Conservation (phyloP, 2,888 invertebrate genomes). For the Adelphocoris suturalis region DNA sequence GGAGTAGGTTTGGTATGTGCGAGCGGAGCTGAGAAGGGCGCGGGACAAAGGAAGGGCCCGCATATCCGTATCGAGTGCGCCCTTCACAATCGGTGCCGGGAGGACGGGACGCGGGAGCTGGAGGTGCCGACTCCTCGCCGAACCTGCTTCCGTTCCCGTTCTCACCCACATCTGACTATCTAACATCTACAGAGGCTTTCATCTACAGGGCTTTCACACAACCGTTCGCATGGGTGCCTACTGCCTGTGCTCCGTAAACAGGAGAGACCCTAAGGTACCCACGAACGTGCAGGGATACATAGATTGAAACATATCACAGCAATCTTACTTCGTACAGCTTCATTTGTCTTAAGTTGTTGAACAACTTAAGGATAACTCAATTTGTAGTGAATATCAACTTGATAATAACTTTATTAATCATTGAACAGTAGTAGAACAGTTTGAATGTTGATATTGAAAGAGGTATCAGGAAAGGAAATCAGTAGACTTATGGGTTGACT, state of each 20-base stretch:
- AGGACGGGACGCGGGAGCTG: neutral
- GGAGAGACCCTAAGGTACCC: neutral
- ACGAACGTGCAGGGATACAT: too few species aligned
- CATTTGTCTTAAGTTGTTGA: too few species aligned
- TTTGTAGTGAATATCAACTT: too few species aligned
- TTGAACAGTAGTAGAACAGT: too few species aligned
- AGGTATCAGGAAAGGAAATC: too few species aligned
- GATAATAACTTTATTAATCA: too few species aligned
- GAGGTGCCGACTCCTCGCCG: constrained; percentile 16
- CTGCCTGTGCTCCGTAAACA: neutral
- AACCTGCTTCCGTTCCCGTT: constrained; percentile 8
- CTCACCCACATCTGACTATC: constrained; percentile 5
- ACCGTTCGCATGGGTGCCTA: neutral
- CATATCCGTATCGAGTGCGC: constrained; percentile 35
- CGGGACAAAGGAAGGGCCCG: constrained; percentile 20
- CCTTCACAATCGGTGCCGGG: constrained; percentile 4
- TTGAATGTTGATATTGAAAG: too few species aligned
- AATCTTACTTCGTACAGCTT: too few species aligned
- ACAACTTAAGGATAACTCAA: too few species aligned
- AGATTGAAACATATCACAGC: too few species aligned
- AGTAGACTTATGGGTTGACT: too few species aligned
- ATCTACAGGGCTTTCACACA: neutral
- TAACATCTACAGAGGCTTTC: too few species aligned
- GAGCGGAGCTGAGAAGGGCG: neutral
- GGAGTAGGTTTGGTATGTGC: neutral